Conservation (phyloP, 2,113 vertebrate species). For the Campylomormyrus numenius region DNA sequence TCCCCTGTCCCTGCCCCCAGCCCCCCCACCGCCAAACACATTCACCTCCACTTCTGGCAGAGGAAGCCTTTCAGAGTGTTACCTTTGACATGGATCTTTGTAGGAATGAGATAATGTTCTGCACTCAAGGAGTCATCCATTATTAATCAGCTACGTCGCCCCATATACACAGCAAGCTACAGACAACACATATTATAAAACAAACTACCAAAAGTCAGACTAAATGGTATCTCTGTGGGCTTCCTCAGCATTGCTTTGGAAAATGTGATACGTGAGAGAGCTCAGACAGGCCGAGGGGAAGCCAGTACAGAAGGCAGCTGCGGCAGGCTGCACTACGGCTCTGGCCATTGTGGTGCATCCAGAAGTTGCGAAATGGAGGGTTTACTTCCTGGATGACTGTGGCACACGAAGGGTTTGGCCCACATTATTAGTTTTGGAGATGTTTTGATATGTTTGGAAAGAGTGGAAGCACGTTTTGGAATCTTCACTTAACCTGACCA, state of each 20-base stretch:
- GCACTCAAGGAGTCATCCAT: not conserved
- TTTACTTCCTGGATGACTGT: not conserved
- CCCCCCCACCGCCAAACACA: not conserved
- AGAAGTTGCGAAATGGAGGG: not conserved
- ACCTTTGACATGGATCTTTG: constrained; percentile 1
- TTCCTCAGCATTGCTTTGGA: not conserved
- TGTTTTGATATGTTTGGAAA: not conserved
- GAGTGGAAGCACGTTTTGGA: not conserved
- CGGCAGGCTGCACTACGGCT: not conserved
- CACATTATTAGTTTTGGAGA: not conserved
- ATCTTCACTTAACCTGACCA: not conserved
- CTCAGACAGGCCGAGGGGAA: not conserved
- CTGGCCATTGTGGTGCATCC: not conserved
- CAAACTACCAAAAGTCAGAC: not conserved
- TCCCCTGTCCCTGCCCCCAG: not conserved
- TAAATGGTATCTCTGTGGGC: not conserved
- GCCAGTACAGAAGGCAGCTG: not conserved
- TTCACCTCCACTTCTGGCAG: not conserved
- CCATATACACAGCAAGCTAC: not conserved
- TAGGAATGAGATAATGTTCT: not conserved
- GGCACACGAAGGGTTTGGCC: not conserved
- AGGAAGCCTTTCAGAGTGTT: not conserved
- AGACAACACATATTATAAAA: not conserved
- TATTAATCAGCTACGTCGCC: not conserved
- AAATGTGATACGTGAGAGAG: not conserved